Conservation (phyloP, 64 coral and sea anemone species). For the Stichodactyla helianthus region DNA sequence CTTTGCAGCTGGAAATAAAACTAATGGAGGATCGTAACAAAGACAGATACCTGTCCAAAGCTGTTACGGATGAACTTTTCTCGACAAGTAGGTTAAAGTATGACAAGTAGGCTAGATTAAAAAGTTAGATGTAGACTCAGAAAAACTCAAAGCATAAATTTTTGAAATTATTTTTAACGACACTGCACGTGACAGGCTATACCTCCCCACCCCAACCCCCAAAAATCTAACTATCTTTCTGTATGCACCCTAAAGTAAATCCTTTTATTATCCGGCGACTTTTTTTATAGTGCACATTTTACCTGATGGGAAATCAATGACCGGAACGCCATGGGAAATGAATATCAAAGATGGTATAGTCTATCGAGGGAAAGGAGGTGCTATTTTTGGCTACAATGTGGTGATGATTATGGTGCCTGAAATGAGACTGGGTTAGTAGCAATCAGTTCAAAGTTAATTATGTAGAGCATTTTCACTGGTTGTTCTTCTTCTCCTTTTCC, state of each 20-base stretch:
- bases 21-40: not conserved
- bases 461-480: too few relatives aligned
- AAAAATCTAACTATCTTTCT: too few relatives aligned
- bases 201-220: too few relatives aligned
- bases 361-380: not conserved
- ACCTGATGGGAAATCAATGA: not conserved
- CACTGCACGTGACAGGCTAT: too few relatives aligned
- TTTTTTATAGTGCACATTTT: not conserved
- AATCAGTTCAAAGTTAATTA: too few relatives aligned
- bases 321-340: conserved; percentile 20
- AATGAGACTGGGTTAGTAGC: conserved; percentile 38
- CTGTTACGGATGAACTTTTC: not conserved
- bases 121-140: too few relatives aligned
- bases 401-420: conserved; percentile 31
- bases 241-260: too few relatives aligned
- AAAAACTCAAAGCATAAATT: too few relatives aligned
- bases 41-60: conserved; percentile 4
- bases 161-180: too few relatives aligned
- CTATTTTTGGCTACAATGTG: conserved; percentile 25
- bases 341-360: not conserved
- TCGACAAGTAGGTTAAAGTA: not conserved
- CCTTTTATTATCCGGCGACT: too few relatives aligned
- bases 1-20: conserved; percentile 4
- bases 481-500: too few relatives aligned
- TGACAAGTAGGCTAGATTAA: too few relatives aligned